A percentile compares a stretch with the other conserved stretches of the same genome.
These are phyloP conservation scores for Microcebus murinus DNA, from an alignment of 2,113 vertebrate genomes.

Conservation along the genomic window DNA sequence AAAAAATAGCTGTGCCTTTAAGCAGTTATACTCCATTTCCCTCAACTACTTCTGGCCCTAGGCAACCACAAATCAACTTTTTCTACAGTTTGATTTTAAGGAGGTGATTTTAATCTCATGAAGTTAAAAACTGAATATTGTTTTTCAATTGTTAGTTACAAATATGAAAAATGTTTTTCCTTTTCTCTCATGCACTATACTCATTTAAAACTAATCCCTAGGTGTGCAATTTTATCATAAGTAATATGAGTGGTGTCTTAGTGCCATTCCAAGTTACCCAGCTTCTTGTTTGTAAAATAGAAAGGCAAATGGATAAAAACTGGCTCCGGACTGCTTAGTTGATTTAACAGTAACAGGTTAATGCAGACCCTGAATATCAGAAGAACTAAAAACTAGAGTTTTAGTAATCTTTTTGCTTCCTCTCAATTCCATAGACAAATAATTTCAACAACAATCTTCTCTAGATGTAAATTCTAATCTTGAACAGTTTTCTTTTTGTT, in stretches of 20 bases:
- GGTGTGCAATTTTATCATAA: background rate
- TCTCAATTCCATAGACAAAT: background rate
- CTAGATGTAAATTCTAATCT: background rate
- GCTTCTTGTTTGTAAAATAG: background rate
- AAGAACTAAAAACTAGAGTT: background rate
- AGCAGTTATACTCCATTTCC: background rate
- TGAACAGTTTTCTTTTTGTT: background rate
- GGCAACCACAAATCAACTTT: background rate
- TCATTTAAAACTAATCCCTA: background rate
- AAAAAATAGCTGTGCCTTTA: background rate
- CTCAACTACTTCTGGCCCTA: fast-evolving
- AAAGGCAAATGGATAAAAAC: background rate
- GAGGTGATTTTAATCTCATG: background rate
- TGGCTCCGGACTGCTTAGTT: background rate
- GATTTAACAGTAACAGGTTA: background rate
- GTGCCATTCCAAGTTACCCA: background rate
- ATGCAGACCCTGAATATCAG: background rate
- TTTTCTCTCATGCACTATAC: background rate
- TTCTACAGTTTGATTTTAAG: background rate
- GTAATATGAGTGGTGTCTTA: background rate
- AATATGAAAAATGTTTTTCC: background rate
- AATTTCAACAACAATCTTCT: background rate
- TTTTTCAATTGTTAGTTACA: background rate
- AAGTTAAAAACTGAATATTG: background rate
- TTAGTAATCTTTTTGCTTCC: background rate